phyloP scores from a whole-genome alignment of 2,797 vertebrate species.

The Acropternis orthonyx region DNA sequence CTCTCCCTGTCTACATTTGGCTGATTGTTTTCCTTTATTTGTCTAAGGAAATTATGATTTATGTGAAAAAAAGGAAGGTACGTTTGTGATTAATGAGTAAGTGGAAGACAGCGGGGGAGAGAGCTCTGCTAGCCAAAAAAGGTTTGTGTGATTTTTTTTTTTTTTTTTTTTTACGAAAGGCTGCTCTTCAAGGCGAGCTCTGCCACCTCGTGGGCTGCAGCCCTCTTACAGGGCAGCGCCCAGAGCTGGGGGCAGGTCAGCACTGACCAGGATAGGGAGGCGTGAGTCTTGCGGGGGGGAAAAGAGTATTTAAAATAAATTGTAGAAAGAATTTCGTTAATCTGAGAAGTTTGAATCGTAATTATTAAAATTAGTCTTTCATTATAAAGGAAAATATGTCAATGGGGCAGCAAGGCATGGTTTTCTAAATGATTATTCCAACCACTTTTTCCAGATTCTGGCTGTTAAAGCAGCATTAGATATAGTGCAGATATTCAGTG shows the following conservation, averaged over 20 bases:
- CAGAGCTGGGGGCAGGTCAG: background rate
- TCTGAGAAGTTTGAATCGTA: background rate
- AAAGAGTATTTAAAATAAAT: background rate
- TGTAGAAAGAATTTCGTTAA: background rate
- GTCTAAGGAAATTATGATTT: background rate
- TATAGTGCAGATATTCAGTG: background rate
- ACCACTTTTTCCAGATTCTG: background rate
- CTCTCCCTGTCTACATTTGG: background rate
- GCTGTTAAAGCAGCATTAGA: background rate
- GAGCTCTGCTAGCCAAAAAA: background rate
- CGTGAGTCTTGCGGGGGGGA: accelerated
- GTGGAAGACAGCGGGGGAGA: background rate
- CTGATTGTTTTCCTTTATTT: constrained; percentile 2
- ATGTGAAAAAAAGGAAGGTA: background rate
- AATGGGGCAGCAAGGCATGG: background rate
- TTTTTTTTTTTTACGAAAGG: background rate
- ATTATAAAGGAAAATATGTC: background rate
- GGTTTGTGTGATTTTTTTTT: too few relatives aligned
- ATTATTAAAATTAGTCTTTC: background rate
- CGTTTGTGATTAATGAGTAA: background rate
- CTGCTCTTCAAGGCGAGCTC: constrained; percentile 25
- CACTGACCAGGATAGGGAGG: accelerated
- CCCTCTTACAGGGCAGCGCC: background rate
- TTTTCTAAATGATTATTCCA: background rate
- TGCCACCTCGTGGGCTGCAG: constrained; percentile 54